Evolutionary conservation across 2,888 invertebrate genomes (phyloP), one percentile per base, ranked within the genome.

Genomic region (Tolmerus cingulatus): DNA sequence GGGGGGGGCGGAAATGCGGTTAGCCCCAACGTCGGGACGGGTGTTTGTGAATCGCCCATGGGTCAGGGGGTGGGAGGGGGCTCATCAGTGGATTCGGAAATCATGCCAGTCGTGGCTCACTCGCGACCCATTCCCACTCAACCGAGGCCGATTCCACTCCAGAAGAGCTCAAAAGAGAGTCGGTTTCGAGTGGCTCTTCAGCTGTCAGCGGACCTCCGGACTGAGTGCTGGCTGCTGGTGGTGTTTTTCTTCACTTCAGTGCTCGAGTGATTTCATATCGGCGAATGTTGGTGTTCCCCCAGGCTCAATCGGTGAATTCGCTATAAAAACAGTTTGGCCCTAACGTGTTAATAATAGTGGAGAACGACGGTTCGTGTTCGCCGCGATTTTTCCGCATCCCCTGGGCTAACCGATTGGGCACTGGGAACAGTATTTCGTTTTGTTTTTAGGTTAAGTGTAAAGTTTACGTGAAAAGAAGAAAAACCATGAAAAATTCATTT

Each of bases 401-500:
- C 27, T 3, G 66, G 19, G 27, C 12, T 9, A 66, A 37, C 34
- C 88, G 88, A 88, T 87, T 88, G 89, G 89, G 89, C 90, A 88
- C 87, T 87, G 89, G 89, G 89, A 89, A 89, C 89, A 89, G 89
- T 88, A 34, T 66, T 46, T 16, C 2, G 0, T 46, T 46, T 66
- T 30, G 0, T 46, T 46, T 66, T 30, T 86, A 74, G 82, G 79
- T 79, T 81, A 87, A 81, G 87, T 77, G 66, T 30, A 51, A 46
- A 79, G 46, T 43, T 37, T 37, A 34, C 57, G 57, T 88, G 89
- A 89, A 30, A 76, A 46, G n/a, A 88, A 90, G n/a, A 12, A 89
- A 23, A 66, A 66, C 23, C 90, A 91, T 91, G 90, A 89, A 89
- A 90, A 90, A 90, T 89, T 89, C 87, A 89, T 89, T 88, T 90